Evolutionary conservation across 2,888 invertebrate species (phyloP).

Genomic region (Seira musarum): DNA sequence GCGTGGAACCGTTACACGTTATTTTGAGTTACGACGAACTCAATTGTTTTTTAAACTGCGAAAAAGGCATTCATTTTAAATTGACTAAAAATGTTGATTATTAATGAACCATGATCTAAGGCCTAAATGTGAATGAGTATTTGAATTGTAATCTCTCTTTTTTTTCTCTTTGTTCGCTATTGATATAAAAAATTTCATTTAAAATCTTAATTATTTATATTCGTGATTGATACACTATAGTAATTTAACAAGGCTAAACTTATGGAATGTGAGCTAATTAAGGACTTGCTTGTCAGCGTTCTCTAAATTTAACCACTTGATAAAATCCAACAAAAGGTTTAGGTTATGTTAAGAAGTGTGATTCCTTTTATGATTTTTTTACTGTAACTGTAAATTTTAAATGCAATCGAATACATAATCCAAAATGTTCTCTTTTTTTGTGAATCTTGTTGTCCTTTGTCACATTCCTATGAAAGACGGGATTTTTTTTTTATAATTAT

Average conservation of each 20-base stretch:
- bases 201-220: neutral
- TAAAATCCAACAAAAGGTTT: neutral
- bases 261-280: neutral
- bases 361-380: too few relatives aligned
- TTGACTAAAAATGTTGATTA: neutral
- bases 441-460: constrained; percentile 25
- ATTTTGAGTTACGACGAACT: too few relatives aligned
- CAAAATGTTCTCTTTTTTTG: too few relatives aligned
- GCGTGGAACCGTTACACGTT: too few relatives aligned
- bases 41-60: too few relatives aligned
- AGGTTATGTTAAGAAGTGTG: too few relatives aligned
- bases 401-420: too few relatives aligned
- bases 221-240: neutral
- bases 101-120: constrained; percentile 3
- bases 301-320: neutral
- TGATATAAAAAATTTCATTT: neutral
- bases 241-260: neutral
- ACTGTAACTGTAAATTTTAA: too few relatives aligned
- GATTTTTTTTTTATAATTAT: constrained; percentile 33
- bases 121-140: constrained; percentile 10
- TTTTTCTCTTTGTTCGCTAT: neutral
- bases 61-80: neutral
- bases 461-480: constrained; percentile 59
- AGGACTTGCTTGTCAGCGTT: neutral
- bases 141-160: constrained; percentile 2